Evolutionary conservation across 1,140 invertebrate species (phyloP).

Genomic region (Steinernema khuongi): DNA sequence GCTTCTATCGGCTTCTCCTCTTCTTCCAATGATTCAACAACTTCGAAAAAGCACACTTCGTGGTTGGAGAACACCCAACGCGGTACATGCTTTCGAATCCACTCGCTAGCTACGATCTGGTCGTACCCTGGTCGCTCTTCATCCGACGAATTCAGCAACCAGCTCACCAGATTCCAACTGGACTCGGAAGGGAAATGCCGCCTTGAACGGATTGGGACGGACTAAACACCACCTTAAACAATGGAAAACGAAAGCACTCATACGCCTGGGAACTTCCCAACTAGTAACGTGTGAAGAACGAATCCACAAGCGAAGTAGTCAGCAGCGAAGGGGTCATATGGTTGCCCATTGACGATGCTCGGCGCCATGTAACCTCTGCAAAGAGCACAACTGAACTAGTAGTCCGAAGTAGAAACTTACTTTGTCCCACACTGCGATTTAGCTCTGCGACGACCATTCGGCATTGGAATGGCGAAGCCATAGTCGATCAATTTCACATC

Average conservation of each 20-base stretch:
- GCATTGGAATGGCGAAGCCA: too few species aligned
- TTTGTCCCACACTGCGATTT: too few species aligned
- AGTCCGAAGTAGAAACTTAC: too few species aligned
- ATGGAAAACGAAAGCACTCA: not conserved
- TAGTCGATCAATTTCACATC: slow-evolving; percentile 33
- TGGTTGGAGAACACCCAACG: not conserved
- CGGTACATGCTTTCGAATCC: not conserved
- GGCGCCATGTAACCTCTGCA: not conserved
- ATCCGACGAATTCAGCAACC: not conserved
- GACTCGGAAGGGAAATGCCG: not conserved
- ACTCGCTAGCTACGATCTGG: not conserved
- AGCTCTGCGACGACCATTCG: too few species aligned
- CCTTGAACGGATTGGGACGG: not conserved
- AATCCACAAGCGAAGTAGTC: slow-evolving; percentile 33
- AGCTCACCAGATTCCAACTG: not conserved
- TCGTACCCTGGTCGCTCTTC: not conserved
- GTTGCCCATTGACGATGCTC: not conserved
- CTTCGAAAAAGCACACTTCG: not conserved
- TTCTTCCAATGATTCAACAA: too few species aligned
- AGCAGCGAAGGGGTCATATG: slow-evolving; percentile 31
- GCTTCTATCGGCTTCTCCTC: too few species aligned
- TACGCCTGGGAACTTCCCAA: slow-evolving; percentile 26
- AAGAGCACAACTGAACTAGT: too few species aligned
- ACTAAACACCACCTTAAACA: not conserved
- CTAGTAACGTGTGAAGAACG: slow-evolving; percentile 32